phyloP scores from a whole-genome alignment of 2,888 invertebrate genomes.

The Pollenia amentaria region DNA sequence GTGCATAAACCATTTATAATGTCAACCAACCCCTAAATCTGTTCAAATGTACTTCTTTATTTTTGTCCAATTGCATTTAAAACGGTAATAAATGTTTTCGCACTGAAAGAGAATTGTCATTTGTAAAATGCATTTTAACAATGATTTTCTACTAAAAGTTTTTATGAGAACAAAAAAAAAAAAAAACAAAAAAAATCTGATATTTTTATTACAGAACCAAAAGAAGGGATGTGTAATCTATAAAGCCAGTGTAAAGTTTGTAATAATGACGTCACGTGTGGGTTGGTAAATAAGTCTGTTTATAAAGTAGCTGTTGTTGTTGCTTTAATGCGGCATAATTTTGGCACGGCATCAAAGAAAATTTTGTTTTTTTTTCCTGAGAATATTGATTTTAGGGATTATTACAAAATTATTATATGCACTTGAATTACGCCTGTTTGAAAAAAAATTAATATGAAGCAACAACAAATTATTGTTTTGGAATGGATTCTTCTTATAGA shows the following conservation, averaged over 20 bases:
- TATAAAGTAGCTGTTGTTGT: slow-evolving; percentile 4
- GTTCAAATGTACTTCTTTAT: not conserved
- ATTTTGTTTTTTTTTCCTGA: not conserved
- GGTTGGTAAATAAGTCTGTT: slow-evolving; percentile 38
- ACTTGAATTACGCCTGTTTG: slow-evolving; percentile 9
- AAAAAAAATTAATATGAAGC: not conserved
- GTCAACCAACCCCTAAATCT: slow-evolving; percentile 44
- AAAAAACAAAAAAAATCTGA: not conserved
- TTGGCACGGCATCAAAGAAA: slow-evolving; percentile 45
- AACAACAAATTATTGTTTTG: not conserved
- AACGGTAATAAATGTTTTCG: slow-evolving; percentile 56
- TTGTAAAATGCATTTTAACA: slow-evolving; percentile 44
- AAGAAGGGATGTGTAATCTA: not conserved
- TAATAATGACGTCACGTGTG: slow-evolving; percentile 70
- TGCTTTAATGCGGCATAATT: slow-evolving; percentile 48
- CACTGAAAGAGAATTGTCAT: slow-evolving; percentile 30
- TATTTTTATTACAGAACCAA: not conserved
- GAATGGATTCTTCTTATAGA: no score
- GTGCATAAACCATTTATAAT: slow-evolving; percentile 15
- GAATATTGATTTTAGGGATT: slow-evolving; percentile 56
- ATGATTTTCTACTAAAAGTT: slow-evolving; percentile 16
- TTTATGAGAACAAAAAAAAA: not conserved
- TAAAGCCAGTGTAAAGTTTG: slow-evolving; percentile 42
- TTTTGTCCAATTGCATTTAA: slow-evolving; percentile 56
- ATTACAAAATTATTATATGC: slow-evolving; percentile 21